Evolutionary conservation across 2,888 invertebrate species (phyloP).

Genomic region (Ashinkailepas kermadecensis): DNA sequence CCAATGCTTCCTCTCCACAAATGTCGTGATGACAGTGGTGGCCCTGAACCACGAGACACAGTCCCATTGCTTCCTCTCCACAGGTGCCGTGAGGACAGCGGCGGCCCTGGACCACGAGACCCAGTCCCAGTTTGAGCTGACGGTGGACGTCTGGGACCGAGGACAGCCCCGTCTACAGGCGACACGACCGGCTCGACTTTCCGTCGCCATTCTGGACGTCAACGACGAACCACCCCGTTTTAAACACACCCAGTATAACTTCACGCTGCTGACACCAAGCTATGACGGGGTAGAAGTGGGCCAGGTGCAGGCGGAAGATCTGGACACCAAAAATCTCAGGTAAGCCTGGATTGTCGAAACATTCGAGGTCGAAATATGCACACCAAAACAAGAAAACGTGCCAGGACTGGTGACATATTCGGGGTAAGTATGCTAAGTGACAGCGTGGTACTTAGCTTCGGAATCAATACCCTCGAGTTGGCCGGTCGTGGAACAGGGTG

Average conservation of each 20-base stretch:
- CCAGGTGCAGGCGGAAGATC: neutral
- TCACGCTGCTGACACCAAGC: constrained; percentile 71
- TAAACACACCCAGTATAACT: constrained; percentile 58
- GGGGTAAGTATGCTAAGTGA: too few species aligned
- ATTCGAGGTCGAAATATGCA: too few species aligned
- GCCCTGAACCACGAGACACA: too few species aligned
- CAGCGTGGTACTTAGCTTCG: too few species aligned
- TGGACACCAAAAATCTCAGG: neutral
- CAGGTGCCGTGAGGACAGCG: constrained; percentile 70
- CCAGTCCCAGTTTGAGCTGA: constrained; percentile 61
- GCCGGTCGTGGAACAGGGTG: too few species aligned
- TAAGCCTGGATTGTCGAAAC: too few species aligned
- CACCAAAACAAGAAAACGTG: too few species aligned
- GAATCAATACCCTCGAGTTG: too few species aligned
- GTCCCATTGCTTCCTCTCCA: too few species aligned
- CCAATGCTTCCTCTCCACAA: too few species aligned
- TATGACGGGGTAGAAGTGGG: constrained; percentile 43
- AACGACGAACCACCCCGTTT: constrained; percentile 88
- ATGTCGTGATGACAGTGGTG: too few species aligned
- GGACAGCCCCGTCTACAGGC: constrained; percentile 76
- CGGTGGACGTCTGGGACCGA: constrained; percentile 73
- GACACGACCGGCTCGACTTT: constrained; percentile 66
- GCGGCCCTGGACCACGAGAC: constrained; percentile 72
- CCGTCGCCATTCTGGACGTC: constrained; percentile 31
- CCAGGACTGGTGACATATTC: too few species aligned